Evolutionary conservation across 1,140 invertebrate genomes (phyloP), one percentile per base, ranked within the genome.

Genomic region (Drosophila gunungcola): DNA sequence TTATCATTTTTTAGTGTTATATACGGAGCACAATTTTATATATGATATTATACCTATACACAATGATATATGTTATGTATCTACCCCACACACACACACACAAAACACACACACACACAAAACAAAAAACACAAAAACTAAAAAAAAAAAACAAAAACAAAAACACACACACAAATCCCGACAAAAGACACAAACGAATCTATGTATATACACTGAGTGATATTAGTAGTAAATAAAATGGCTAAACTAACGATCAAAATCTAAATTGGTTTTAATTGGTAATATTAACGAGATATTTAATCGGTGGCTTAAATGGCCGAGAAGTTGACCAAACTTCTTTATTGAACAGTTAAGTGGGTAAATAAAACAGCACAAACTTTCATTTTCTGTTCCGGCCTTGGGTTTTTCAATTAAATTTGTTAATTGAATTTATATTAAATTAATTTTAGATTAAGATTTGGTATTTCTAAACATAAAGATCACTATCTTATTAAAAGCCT

Each of bases 151-250:
- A 54, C 7, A 39, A n/a, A 34, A 16, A 73, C 32, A 52, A 27
- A 58, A 13, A 55, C 32, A 51, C 45, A 57, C 53, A 74, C 61
- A 67, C 58, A 74, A 64, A 67, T 48, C 57, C 80, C 65, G 80
- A 64, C 60, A 84, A 79, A 64, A 67, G 46, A 75, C 62, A 64
- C 73, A 77, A 65, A 83, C 86, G 79, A 86, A 88, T 88, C 82
- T 88, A 88, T 86, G 85, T 90, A 89, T 89, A 88, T 89, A 88
- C 84, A 88, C 84, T 89, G 84, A 88, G 84, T 88, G 84, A 88
- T 88, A 88, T 88, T 88, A 88, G 84, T 84, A 88, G 85, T 88
- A 88, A 88, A 90, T 90, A 88, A 88, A 88, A 88, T 89, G 84
- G 84, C 84, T 90, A 88, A 88, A 90, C 84, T 89, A 88, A 86